Conservation (phyloP, 2,113 vertebrate genomes). For the Chitala chitala region DNA sequence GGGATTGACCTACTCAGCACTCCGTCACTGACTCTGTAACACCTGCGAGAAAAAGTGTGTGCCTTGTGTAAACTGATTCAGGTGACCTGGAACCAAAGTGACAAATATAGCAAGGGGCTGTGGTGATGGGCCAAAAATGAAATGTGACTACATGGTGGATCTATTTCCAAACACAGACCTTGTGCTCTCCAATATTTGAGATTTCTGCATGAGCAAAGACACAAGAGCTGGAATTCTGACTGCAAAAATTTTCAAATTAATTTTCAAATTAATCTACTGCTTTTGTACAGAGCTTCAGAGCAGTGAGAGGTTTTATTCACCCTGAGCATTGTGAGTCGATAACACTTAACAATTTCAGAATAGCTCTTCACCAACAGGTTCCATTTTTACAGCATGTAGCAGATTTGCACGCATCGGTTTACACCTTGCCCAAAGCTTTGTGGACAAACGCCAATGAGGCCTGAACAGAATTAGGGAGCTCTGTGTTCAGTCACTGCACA, state of each 20-base stretch:
- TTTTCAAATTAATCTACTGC: background rate
- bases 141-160: background rate
- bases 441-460: no score
- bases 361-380: background rate
- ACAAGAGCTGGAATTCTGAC: background rate
- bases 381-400: no score
- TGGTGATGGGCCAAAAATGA: background rate
- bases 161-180: background rate
- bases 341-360: background rate
- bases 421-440: no score
- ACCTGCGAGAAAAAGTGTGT: background rate
- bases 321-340: background rate
- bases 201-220: background rate
- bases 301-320: background rate
- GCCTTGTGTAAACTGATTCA: background rate
- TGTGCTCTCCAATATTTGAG: background rate
- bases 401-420: no score
- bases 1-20: background rate
- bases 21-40: background rate
- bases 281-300: background rate
- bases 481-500: no score
- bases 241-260: background rate
- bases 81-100: background rate
- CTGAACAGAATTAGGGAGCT: no score
- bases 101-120: slow-evolving; percentile 4